These are phyloP conservation scores for Zele albiditarsus DNA, from an alignment of 2,888 invertebrate genomes.

Conservation along the genomic window DNA sequence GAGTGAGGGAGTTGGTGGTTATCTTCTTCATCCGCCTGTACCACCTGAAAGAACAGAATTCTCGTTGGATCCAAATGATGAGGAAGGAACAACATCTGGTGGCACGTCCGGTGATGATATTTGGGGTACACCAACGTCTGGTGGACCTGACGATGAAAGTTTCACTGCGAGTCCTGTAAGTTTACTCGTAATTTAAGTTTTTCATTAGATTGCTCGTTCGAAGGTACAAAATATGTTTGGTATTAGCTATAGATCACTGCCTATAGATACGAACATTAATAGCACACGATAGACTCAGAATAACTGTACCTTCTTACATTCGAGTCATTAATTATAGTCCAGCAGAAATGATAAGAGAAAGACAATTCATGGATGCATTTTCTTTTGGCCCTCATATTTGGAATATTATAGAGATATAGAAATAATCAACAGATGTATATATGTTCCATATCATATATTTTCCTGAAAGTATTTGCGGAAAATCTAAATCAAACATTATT, in stretches of 20 bases:
- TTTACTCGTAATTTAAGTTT: conserved; percentile 25
- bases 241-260: conserved; percentile 9
- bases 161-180: conserved; percentile 69
- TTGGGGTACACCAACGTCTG: conserved; percentile 92
- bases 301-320: conserved; percentile 55
- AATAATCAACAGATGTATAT: no score
- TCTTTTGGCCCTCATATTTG: no score
- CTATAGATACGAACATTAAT: background rate
- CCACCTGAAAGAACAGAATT: conserved; percentile 70
- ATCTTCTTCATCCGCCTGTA: conserved; percentile 67
- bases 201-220: conserved; percentile 13
- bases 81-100: conserved; percentile 88
- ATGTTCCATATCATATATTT: no score
- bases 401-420: no score
- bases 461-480: no score
- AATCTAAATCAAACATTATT: no score
- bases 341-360: no score
- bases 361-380: no score
- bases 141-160: conserved; percentile 85
- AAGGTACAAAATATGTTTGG: conserved; percentile 32
- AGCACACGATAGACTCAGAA: conserved; percentile 24
- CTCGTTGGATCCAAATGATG: conserved; percentile 73
- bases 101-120: conserved; percentile 90
- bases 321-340: background rate
- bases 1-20: conserved; percentile 74